phyloP scores from a whole-genome alignment of 2,888 invertebrate genomes.

The Chirona hameri region DNA sequence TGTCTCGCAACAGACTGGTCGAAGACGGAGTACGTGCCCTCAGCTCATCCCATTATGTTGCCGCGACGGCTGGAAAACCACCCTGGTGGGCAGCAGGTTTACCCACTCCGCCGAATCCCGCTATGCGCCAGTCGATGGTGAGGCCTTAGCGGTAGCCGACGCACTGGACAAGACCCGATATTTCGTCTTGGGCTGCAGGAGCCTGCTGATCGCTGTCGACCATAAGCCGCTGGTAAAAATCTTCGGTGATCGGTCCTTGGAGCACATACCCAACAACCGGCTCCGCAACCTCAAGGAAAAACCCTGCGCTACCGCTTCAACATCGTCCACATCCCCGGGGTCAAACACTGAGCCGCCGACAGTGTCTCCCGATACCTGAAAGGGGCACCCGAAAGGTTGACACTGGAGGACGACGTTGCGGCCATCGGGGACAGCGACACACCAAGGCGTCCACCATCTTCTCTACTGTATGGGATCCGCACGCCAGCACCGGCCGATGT shows the following conservation, averaged over 20 bases:
- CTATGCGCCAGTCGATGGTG: background rate
- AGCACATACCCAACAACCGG: background rate
- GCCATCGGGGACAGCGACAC: no score
- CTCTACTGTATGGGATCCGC: no score
- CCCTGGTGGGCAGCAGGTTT: constrained; percentile 24
- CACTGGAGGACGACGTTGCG: background rate
- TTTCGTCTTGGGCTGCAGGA: background rate
- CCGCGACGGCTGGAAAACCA: background rate
- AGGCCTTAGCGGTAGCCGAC: background rate
- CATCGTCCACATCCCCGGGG: background rate
- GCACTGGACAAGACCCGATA: background rate
- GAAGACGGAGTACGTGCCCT: background rate
- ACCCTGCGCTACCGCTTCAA: background rate
- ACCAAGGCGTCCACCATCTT: no score
- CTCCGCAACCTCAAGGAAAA: background rate
- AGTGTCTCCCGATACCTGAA: background rate
- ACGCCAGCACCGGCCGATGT: no score
- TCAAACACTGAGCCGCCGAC: background rate
- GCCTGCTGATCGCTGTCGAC: background rate
- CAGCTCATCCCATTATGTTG: background rate
- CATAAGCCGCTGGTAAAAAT: constrained; percentile 9
- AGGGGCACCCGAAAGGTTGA: background rate
- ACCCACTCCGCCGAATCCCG: background rate
- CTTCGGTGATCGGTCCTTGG: constrained; percentile 1
- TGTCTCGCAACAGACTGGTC: constrained; percentile 33